A percentile compares a stretch with the other conserved stretches of the same genome.
Evolutionary conservation across 2,888 invertebrate species (phyloP).

Genomic region (Trisateles emortualis): DNA sequence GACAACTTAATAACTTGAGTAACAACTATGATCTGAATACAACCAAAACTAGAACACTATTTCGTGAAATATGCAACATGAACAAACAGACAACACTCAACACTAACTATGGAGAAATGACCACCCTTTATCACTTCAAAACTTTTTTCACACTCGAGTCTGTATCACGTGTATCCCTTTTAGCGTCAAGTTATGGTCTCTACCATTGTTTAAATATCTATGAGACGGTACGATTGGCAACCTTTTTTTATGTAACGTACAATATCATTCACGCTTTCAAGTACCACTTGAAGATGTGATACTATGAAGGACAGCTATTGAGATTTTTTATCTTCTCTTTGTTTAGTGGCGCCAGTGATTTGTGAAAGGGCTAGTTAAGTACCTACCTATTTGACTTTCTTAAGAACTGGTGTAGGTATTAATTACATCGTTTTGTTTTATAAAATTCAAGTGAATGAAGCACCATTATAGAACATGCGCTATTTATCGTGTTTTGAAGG

Average conservation of each 20-base stretch:
- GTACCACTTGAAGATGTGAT: conserved; percentile 38
- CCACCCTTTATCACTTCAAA: not conserved
- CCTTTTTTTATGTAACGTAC: conserved; percentile 27
- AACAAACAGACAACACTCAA: not conserved
- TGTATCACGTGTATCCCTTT: conserved; percentile 29
- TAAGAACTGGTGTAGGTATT: not conserved
- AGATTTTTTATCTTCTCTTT: conserved; percentile 35
- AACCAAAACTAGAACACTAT: not conserved
- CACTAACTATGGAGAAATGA: not conserved
- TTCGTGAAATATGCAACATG: not conserved
- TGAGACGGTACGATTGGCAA: conserved; percentile 32
- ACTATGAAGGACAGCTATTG: conserved; percentile 33
- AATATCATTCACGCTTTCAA: conserved; percentile 41
- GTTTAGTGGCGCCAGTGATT: conserved; percentile 49
- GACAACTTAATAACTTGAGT: conserved; percentile 38
- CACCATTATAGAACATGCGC: too few relatives aligned
- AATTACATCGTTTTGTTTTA: not conserved
- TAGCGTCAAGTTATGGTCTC: conserved; percentile 43
- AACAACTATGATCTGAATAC: conserved; percentile 18
- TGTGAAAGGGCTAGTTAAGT: conserved; percentile 15
- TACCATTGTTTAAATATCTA: conserved; percentile 29
- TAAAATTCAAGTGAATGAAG: not conserved
- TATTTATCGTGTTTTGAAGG: too few relatives aligned
- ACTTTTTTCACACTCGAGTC: conserved; percentile 2
- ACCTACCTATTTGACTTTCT: conserved; percentile 4